These are phyloP conservation scores for Mechanitis mazaeus DNA, from an alignment of 2,888 invertebrate species.

Conservation along the genomic window DNA sequence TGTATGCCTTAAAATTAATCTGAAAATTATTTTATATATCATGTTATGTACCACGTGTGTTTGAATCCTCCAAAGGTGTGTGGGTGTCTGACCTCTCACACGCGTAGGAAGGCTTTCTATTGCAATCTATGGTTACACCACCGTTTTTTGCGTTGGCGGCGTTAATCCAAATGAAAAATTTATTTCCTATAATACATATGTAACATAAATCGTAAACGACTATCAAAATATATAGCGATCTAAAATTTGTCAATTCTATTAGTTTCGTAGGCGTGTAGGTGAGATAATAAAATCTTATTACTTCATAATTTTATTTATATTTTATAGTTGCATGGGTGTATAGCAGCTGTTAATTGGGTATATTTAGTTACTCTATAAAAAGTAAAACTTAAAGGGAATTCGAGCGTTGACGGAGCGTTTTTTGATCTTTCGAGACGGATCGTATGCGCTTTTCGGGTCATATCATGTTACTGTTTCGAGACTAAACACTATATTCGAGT, in stretches of 20 bases:
- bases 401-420: conserved; percentile 39
- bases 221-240: conserved; percentile 14
- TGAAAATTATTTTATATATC: neutral
- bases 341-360: conserved; percentile 50
- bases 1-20: too few relatives aligned
- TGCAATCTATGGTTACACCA: conserved; percentile 31
- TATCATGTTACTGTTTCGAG: conserved; percentile 48
- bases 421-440: conserved; percentile 47
- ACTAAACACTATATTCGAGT: conserved; percentile 9
- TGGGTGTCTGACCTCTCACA: conserved; percentile 67
- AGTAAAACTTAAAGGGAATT: conserved; percentile 42
- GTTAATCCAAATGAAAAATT: conserved; percentile 21
- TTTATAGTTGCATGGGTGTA: conserved; percentile 38
- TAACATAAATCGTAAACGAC: conserved; percentile 9
- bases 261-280: neutral
- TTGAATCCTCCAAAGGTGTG: conserved; percentile 40
- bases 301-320: conserved; percentile 8
- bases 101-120: conserved; percentile 67
- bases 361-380: conserved; percentile 49
- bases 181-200: conserved; percentile 20
- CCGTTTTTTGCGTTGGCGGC: conserved; percentile 31
- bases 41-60: neutral
- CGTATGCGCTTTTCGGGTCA: conserved; percentile 39
- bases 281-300: conserved; percentile 9
- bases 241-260: conserved; percentile 12